Conservation (phyloP, 2,113 vertebrate species). For the Casuarius casuarius region DNA sequence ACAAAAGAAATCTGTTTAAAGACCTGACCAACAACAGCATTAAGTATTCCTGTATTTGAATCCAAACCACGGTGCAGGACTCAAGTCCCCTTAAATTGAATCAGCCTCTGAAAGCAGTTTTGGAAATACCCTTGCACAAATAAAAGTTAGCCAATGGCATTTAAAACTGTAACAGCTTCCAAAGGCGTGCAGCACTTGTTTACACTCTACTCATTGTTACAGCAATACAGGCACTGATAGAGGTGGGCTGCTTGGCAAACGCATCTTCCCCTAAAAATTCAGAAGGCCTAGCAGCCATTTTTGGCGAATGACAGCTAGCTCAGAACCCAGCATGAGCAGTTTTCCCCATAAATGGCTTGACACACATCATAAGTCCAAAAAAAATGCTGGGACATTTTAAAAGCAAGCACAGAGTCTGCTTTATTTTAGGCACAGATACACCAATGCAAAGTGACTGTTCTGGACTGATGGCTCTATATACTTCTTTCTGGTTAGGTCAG, state of each 20-base stretch:
- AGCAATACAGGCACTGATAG: background rate
- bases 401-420: background rate
- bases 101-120: background rate
- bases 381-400: background rate
- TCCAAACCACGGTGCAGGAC: background rate
- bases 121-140: background rate
- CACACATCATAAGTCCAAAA: background rate
- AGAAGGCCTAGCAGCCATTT: background rate
- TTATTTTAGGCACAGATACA: slow-evolving; percentile 51
- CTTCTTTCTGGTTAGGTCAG: slow-evolving; percentile 7
- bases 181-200: background rate
- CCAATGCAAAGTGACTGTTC: background rate
- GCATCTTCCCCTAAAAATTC: background rate
- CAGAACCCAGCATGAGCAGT: background rate
- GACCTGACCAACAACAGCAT: background rate
- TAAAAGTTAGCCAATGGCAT: background rate
- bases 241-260: background rate
- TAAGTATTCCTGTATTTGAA: background rate
- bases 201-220: background rate
- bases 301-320: background rate
- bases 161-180: background rate
- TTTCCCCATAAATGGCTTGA: slow-evolving; percentile 45
- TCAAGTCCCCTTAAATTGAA: background rate
- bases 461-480: background rate
- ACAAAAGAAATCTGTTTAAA: background rate